These are phyloP conservation scores for Tiphia femorata DNA, from an alignment of 2,888 invertebrate species.

Conservation along the genomic window DNA sequence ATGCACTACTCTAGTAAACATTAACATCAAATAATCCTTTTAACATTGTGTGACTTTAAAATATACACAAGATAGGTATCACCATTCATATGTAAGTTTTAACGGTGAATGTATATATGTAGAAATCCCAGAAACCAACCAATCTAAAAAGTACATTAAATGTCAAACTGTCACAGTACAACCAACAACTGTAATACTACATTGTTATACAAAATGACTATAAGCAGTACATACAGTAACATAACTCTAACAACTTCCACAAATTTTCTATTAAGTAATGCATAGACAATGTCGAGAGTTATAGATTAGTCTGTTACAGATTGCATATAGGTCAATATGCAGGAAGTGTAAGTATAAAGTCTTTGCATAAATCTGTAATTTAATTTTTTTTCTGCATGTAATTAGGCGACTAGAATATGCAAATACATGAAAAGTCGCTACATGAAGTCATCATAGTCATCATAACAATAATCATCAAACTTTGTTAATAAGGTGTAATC, in stretches of 20 bases:
- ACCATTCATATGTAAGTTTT: not conserved
- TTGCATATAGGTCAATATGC: conserved; percentile 15
- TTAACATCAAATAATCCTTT: too few species aligned
- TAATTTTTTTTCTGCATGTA: conserved; percentile 18
- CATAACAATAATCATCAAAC: conserved; percentile 78
- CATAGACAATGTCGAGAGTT: not conserved
- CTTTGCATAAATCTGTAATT: conserved; percentile 29
- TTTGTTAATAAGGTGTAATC: conserved; percentile 78
- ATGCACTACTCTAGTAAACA: too few species aligned
- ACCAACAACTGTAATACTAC: too few species aligned
- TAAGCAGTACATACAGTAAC: conserved; percentile 12
- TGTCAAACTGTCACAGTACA: conserved; percentile 1
- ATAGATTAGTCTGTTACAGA: not conserved
- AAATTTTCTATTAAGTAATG: not conserved
- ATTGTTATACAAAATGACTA: conserved; percentile 2
- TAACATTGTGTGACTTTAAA: too few species aligned
- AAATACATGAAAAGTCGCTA: conserved; percentile 69
- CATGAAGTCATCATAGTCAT: conserved; percentile 86
- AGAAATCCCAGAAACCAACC: not conserved
- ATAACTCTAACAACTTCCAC: not conserved
- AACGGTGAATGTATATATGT: not conserved
- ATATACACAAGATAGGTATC: too few species aligned
- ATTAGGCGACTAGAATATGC: conserved; percentile 57
- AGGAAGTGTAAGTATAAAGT: conserved; percentile 28
- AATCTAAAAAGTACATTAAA: not conserved